Evolutionary conservation across 2,888 invertebrate genomes (phyloP).

Genomic region (Siphonodentalium dalli): DNA sequence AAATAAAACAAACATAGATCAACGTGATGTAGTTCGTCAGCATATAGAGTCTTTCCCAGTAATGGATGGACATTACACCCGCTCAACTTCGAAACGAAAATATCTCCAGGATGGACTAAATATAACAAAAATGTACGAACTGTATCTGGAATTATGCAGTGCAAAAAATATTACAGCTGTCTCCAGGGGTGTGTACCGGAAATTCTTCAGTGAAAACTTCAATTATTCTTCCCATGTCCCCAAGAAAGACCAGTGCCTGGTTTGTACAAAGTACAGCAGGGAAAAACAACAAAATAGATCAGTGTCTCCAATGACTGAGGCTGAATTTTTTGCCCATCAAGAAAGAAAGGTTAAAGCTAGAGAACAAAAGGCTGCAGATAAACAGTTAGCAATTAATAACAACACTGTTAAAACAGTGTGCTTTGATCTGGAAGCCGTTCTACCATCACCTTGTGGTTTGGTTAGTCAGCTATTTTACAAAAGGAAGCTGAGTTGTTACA

Average conservation of each 20-base stretch:
- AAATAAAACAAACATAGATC: background rate
- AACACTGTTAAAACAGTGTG: too few relatives aligned
- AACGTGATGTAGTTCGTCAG: slow-evolving; percentile 1
- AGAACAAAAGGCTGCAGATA: too few relatives aligned
- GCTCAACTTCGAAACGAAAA: slow-evolving; percentile 3
- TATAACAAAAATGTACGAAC: slow-evolving; percentile 4
- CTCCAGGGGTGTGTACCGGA: slow-evolving; percentile 2
- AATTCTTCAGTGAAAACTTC: slow-evolving; percentile 7
- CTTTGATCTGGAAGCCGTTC: slow-evolving; percentile 5
- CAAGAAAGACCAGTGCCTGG: slow-evolving; percentile 6
- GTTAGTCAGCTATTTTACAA: slow-evolving; percentile 8
- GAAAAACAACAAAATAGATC: too few relatives aligned
- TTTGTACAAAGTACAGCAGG: slow-evolving; percentile 1
- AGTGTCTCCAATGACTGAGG: too few relatives aligned
- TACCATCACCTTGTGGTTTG: background rate
- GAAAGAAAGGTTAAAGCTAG: too few relatives aligned
- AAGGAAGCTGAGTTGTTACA: background rate
- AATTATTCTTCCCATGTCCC: slow-evolving; percentile 7
- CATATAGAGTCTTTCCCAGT: slow-evolving; percentile 14
- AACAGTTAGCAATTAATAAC: too few relatives aligned
- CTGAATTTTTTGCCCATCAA: too few relatives aligned
- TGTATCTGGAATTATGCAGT: slow-evolving; percentile 4
- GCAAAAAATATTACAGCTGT: background rate
- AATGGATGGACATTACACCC: slow-evolving; percentile 7
- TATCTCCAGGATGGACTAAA: slow-evolving; percentile 7